phyloP scores from a whole-genome alignment of 2,113 vertebrate species.

The Ceuthmochares aereus region DNA sequence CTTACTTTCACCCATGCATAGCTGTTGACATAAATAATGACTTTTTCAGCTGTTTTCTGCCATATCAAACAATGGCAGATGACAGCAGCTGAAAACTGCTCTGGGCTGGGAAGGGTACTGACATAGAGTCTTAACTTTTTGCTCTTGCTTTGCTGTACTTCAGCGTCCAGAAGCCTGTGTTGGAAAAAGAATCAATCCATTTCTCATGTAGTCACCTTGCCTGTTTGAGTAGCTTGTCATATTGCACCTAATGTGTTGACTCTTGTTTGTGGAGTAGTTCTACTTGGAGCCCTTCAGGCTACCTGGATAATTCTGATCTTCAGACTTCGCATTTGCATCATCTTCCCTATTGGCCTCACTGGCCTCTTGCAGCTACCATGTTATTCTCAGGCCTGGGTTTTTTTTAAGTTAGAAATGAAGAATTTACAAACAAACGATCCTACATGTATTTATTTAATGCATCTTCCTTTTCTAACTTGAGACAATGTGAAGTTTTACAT shows the following conservation, averaged over 20 bases:
- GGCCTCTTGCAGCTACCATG: neutral
- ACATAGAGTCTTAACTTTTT: neutral
- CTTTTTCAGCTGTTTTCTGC: neutral
- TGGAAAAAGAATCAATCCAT: neutral
- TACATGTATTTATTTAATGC: neutral
- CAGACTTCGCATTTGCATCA: neutral
- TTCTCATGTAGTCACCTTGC: neutral
- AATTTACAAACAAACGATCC: neutral
- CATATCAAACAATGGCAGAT: neutral
- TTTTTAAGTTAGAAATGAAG: neutral
- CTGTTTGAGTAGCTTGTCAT: neutral
- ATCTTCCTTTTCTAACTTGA: neutral
- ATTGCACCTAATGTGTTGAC: neutral
- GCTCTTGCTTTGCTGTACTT: neutral
- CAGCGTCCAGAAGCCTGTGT: neutral
- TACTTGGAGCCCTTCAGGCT: neutral
- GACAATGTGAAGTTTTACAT: neutral
- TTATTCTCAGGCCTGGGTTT: neutral
- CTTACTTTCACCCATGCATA: neutral
- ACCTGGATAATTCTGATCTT: neutral
- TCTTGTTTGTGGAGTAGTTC: neutral
- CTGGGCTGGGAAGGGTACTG: neutral
- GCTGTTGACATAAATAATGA: conserved; percentile 1
- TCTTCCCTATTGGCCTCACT: neutral
- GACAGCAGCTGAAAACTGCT: neutral